Evolutionary conservation across 2,888 invertebrate genomes (phyloP), one percentile per base, ranked within the genome.

Genomic region (Chymomyza amoena): DNA sequence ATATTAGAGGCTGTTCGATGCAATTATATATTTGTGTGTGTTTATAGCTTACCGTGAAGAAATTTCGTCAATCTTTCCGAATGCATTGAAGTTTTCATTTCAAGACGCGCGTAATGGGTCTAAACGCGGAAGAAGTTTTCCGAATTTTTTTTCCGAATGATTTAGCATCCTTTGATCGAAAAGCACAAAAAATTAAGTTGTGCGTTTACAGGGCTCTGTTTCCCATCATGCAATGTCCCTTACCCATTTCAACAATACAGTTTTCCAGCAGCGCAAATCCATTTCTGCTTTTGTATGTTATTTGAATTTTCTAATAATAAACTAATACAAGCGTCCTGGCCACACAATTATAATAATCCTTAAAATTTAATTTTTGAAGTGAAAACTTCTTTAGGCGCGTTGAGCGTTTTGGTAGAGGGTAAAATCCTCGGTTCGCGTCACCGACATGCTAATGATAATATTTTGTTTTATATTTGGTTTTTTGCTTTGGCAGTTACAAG

Each of bases 201-300:
- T 13, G 39, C 10, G 25, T 25, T 25, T 25, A 25, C 25, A 25
- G 25, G 25, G 2, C 10, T 13, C 13, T 45, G 36, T 6, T 36
- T 6, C 7, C 36, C 7, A 25, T 32, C 32, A 9, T 9, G n/a
- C 39, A 45, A 18, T 15, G 16, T 4, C 45, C 70, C 78, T 76
- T 79, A 90, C 90, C 90, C 90, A 90, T 65, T 90, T 78, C 60
- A 90, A 39, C 4, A 90, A 68, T 13, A 89, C 70, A 25, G 72
- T 72, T 63, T 89, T 89, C 90, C 90, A 90, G 54, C 64, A 69
- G 62, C 74, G 78, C 45, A 88, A 68, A 61, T 88, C 87, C 88
- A 89, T 87, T 10, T 45, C 4, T 4, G 5, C 32, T 13, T 45
- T 45, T 45, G 4, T 10, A 6, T 45, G 4, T 13, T 13, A 45